Conservation (phyloP, 2,888 invertebrate genomes). For the Megamerina dolium region DNA sequence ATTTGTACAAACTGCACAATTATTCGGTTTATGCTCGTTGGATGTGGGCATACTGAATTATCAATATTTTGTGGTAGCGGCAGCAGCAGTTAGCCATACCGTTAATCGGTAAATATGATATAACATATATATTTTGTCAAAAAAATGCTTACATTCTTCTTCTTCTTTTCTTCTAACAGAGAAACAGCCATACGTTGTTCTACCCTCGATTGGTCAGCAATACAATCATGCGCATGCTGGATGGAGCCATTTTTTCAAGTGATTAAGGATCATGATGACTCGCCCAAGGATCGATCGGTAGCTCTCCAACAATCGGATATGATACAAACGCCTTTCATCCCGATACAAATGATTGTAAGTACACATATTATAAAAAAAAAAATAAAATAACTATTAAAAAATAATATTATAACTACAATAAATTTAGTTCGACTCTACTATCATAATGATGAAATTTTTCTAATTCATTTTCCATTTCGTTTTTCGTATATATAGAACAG, state of each 20-base stretch:
- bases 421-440: too few relatives aligned
- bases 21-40: constrained; percentile 84
- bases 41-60: constrained; percentile 79
- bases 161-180: too few relatives aligned
- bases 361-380: too few relatives aligned
- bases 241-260: constrained; percentile 71
- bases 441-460: too few relatives aligned
- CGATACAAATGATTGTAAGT: constrained; percentile 72
- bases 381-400: too few relatives aligned
- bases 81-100: constrained; percentile 82
- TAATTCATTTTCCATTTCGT: too few relatives aligned
- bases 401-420: too few relatives aligned
- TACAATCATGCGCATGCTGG: constrained; percentile 74
- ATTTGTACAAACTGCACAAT: constrained; percentile 77
- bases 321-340: constrained; percentile 77
- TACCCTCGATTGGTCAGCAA: constrained; percentile 68
- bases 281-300: constrained; percentile 68
- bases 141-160: too few relatives aligned
- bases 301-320: constrained; percentile 66
- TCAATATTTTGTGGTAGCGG: constrained; percentile 82
- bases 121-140: too few relatives aligned
- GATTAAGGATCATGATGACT: constrained; percentile 56
- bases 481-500: constrained; percentile 46
- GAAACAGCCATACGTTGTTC: constrained; percentile 72
- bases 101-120: constrained; percentile 57